Evolutionary conservation across 1,140 invertebrate genomes (phyloP).

Genomic region (Chlorops oryzae): DNA sequence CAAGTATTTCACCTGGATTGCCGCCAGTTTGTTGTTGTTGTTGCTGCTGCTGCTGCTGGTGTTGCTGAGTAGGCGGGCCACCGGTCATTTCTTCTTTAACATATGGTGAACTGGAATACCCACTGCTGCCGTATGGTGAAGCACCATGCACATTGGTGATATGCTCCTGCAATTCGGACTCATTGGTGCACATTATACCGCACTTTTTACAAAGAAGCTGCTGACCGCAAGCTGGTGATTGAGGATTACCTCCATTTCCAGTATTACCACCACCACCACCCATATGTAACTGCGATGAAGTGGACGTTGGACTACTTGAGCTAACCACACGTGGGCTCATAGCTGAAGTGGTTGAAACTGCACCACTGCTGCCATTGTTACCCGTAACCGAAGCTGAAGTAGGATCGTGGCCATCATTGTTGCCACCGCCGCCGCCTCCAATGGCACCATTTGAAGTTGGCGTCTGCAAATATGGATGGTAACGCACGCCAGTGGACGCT

Average conservation of each 20-base stretch:
- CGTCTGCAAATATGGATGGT: constrained; percentile 42
- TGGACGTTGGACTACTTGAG: constrained; percentile 42
- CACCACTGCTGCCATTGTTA: constrained; percentile 6
- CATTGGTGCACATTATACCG: constrained; percentile 67
- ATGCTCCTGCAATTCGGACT: constrained; percentile 64
- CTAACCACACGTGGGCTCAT: constrained; percentile 45
- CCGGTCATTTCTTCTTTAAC: constrained; percentile 44
- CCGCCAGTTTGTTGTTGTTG: constrained; percentile 16
- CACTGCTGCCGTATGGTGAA: constrained; percentile 47
- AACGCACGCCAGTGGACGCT: constrained; percentile 29
- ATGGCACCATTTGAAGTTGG: constrained; percentile 23
- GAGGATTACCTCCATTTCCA: constrained; percentile 51
- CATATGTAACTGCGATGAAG: constrained; percentile 36
- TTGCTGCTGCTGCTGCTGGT: constrained; percentile 46
- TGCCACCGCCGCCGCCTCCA: constrained; percentile 3
- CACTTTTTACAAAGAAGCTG: constrained; percentile 70
- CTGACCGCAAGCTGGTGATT: constrained; percentile 52
- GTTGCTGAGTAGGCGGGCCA: constrained; percentile 17
- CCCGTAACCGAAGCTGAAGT: not conserved
- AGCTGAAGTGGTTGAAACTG: constrained; percentile 28
- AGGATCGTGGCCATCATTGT: not conserved
- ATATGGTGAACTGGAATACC: constrained; percentile 44
- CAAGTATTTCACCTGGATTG: constrained; percentile 66
- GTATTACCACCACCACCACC: constrained; percentile 12
- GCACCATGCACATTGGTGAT: constrained; percentile 61